These are phyloP conservation scores for Pheucticus melanocephalus DNA, from an alignment of 2,113 vertebrate genomes.

Conservation along the genomic window DNA sequence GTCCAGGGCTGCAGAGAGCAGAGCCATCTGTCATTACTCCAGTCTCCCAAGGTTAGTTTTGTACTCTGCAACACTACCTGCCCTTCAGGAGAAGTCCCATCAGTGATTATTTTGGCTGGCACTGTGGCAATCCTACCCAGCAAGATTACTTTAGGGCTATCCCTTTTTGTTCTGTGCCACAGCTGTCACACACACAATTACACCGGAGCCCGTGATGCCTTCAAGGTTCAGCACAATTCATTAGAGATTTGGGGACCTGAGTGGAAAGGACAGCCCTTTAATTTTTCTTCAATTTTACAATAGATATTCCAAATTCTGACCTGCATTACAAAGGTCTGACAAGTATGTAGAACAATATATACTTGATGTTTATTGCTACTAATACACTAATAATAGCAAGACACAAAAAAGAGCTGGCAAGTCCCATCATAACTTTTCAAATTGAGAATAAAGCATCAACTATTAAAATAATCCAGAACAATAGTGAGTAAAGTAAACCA, in stretches of 20 bases:
- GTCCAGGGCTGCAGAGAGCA: not conserved
- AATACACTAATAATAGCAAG: not conserved
- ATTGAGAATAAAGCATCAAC: not conserved
- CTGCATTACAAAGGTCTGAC: not conserved
- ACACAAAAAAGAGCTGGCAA: not conserved
- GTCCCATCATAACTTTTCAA: not conserved
- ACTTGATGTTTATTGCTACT: not conserved
- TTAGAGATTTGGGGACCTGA: slow-evolving; percentile 1
- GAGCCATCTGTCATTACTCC: not conserved
- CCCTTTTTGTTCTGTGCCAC: not conserved
- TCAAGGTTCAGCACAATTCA: slow-evolving; percentile 23
- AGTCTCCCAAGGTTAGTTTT: not conserved
- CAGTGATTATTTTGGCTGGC: not conserved
- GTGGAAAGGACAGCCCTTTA: slow-evolving; percentile 1
- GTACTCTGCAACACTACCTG: not conserved
- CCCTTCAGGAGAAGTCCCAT: not conserved
- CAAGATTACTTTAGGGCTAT: not conserved
- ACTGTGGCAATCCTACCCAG: not conserved
- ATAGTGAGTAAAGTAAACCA: not conserved
- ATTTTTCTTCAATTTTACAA: not conserved
- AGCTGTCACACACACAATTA: not conserved
- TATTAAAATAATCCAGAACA: not conserved
- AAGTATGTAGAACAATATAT: not conserved
- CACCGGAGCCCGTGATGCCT: not conserved
- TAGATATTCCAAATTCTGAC: not conserved